Evolutionary conservation across 1,140 invertebrate genomes (phyloP).

Genomic region (Saccostrea cuccullata): DNA sequence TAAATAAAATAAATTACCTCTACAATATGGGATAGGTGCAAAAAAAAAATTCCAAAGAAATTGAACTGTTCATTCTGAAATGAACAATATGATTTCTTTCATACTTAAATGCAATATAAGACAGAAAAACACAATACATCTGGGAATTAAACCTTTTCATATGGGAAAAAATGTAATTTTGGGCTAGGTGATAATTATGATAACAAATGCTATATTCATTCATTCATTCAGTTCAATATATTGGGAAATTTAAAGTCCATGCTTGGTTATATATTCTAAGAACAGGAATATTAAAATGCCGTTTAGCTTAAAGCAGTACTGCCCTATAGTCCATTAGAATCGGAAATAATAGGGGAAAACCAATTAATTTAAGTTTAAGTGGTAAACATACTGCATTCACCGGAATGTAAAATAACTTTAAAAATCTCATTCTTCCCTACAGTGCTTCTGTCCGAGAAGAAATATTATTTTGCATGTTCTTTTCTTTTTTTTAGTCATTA

Average conservation of each 20-base stretch:
- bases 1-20: neutral
- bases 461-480: neutral
- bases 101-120: too few species aligned
- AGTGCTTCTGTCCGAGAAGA: too few species aligned
- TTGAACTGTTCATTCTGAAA: neutral
- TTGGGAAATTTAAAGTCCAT: neutral
- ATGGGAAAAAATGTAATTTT: neutral
- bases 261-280: neutral
- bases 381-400: too few species aligned
- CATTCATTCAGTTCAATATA: neutral
- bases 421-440: too few species aligned
- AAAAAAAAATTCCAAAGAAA: neutral
- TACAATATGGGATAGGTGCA: neutral
- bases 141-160: slow-evolving; percentile 19
- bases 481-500: neutral
- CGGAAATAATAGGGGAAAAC: too few species aligned
- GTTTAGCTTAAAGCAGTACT: too few species aligned
- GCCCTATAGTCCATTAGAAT: too few species aligned
- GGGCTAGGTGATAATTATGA: neutral
- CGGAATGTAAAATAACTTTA: too few species aligned
- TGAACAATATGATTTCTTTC: too few species aligned
- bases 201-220: slow-evolving; percentile 23
- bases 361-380: too few species aligned
- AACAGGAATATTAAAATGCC: neutral
- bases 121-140: neutral